Base-by-base conservation (phyloP, 1,140 invertebrate species). In the Brachionus paranguensis region DNA sequence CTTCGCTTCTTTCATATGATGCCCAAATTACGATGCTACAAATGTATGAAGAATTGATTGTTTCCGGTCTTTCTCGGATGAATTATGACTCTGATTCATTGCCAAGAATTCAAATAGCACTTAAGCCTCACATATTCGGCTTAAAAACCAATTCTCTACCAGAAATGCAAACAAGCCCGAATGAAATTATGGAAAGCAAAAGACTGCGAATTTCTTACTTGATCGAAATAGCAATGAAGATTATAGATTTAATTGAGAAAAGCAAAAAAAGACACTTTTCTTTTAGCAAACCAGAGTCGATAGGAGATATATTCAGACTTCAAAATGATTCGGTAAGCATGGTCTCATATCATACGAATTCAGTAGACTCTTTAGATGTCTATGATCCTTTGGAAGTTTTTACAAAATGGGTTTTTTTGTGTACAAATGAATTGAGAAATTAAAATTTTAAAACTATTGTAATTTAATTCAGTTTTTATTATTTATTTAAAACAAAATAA, bases 1-100 rank as follows among this genome's bases (percentile, higher is more conserved):
- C 72, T 50, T 45, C 78, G n/a, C 24, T 81, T 20, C 24, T 81
- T 11, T 64, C 53, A 37, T 64, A 43, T 29, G 78, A 81, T 47
- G 78, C 78, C 10, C 78, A 81, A 64, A 45, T 64, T 12, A 37
- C 78, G 5, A 81, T 47, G 53, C 20, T 81, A 10, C 37, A 81
- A 47, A 55, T 81, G 24, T 81, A 81, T 11, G 78, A 81, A 27
- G 78, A 81, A 3, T 64, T 81, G 78, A 81, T 81, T 43, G 33
- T 60, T 3, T 11, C 17, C 14, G 78, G 43, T 12, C 33, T 81
- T 3, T 41, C 53, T 0, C 14, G 37, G 12, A 47, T 81, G n/a
- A 45, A 81, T 37, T 47, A 29, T 45, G 53, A 81, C 41, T 29
- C 43, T 33, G 78, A 81, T 64, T 29, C 20, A 7, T 24, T 64